Percentiles rank a stretch among this genome's conserved stretches.
phyloP scores from a whole-genome alignment of 30 jellyfish, hydroid and myxozoan species.

The Hydractinia symbiolongicarpus region DNA sequence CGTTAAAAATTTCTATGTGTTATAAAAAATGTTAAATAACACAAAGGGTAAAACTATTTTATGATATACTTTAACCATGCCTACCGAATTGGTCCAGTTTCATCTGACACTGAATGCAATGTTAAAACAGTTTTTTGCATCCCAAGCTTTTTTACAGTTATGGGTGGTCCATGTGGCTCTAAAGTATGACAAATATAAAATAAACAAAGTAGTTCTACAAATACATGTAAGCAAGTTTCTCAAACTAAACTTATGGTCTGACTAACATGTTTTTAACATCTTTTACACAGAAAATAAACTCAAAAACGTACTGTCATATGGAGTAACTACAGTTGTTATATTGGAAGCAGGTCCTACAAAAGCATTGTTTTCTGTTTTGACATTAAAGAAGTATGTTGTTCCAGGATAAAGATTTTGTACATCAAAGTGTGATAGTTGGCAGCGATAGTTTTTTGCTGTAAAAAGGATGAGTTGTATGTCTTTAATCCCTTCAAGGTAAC shows the following conservation, averaged over 20 bases:
- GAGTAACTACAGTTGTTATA: background rate
- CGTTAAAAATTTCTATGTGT: no score
- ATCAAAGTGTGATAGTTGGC: background rate
- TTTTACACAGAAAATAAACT: no score
- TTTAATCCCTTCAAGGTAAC: background rate
- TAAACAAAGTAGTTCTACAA: no score
- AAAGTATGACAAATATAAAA: background rate
- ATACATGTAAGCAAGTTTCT: no score
- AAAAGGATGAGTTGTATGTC: background rate
- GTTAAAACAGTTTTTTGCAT: background rate
- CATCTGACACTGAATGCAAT: background rate
- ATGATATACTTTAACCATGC: no score
- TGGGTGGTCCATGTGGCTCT: background rate
- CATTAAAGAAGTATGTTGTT: background rate
- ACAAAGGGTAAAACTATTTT: no score
- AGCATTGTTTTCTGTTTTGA: background rate
- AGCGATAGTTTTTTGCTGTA: background rate
- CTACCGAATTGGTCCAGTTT: no score
- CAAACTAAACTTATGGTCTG: no score
- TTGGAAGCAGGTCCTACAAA: background rate
- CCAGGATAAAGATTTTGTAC: background rate
- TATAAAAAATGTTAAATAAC: no score
- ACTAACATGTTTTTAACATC: no score
- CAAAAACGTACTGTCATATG: background rate
- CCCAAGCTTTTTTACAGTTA: background rate